Evolutionary conservation across 2,888 invertebrate genomes (phyloP).

Genomic region (Brenthis hecate): DNA sequence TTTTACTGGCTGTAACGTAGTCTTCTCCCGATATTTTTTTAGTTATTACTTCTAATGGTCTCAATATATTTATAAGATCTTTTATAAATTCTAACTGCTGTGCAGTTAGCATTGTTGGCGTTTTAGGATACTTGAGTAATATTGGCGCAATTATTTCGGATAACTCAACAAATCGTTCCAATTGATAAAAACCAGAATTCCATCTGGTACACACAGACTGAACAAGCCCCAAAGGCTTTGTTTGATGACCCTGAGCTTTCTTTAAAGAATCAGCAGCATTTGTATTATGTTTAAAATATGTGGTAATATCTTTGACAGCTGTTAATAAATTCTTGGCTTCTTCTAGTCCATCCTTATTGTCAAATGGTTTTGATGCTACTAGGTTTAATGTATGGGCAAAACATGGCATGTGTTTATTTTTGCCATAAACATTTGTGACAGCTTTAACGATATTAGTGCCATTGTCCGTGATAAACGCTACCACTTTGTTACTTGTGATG

Average conservation of each 20-base stretch:
- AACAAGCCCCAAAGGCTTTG: slow-evolving; percentile 42
- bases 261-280: slow-evolving; percentile 45
- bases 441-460: slow-evolving; percentile 41
- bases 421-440: slow-evolving; percentile 43
- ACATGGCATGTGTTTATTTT: slow-evolving; percentile 42
- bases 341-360: slow-evolving; percentile 43
- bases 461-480: slow-evolving; percentile 41
- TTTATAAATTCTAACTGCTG: slow-evolving; percentile 1
- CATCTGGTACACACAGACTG: slow-evolving; percentile 45
- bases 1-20: slow-evolving; percentile 47
- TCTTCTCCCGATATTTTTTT: slow-evolving; percentile 47
- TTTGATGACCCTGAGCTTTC: slow-evolving; percentile 41
- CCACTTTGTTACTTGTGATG: slow-evolving; percentile 39
- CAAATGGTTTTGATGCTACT: slow-evolving; percentile 44
- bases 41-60: slow-evolving; percentile 46
- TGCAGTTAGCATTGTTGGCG: slow-evolving; percentile 44
- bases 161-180: slow-evolving; percentile 44
- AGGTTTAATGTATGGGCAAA: slow-evolving; percentile 44
- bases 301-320: slow-evolving; percentile 43
- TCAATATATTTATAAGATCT: slow-evolving; percentile 43
- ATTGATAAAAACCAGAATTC: slow-evolving; percentile 45
- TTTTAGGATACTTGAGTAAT: slow-evolving; percentile 46
- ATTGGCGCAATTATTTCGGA: slow-evolving; percentile 45
- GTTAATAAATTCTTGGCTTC: slow-evolving; percentile 44
- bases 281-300: slow-evolving; percentile 41